Percentiles rank a stretch among this genome's conserved stretches.
These are phyloP conservation scores for Hormaphis cornu DNA, from an alignment of 1,140 invertebrate genomes.

Conservation along the genomic window DNA sequence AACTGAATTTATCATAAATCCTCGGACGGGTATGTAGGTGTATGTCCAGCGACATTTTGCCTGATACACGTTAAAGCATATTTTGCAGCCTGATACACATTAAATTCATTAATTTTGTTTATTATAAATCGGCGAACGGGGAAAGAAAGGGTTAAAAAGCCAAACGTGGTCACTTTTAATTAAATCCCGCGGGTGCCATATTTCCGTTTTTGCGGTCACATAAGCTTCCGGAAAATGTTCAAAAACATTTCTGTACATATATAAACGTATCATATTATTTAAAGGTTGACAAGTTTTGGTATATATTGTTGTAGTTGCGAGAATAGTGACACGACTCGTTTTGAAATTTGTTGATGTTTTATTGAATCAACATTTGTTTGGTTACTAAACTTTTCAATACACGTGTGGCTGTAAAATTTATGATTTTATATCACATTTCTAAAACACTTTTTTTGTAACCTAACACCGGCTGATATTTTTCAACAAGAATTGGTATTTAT, in stretches of 20 bases:
- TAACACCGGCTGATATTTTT: too few relatives aligned
- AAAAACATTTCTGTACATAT: neutral
- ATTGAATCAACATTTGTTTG: too few relatives aligned
- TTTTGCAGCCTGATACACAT: neutral
- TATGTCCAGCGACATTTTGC: slow-evolving; percentile 9
- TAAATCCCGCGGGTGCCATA: slow-evolving; percentile 3
- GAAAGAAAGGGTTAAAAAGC: slow-evolving; percentile 23
- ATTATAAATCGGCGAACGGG: slow-evolving; percentile 4
- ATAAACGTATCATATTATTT: neutral
- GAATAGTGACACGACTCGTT: too few relatives aligned
- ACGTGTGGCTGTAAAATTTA: too few relatives aligned
- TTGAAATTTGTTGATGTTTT: too few relatives aligned
- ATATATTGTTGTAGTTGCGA: too few relatives aligned
- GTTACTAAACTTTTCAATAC: too few relatives aligned
- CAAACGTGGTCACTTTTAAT: slow-evolving; percentile 24
- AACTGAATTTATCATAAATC: slow-evolving; percentile 21
- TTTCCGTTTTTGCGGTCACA: neutral
- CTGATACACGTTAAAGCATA: neutral
- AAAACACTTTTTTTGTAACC: too few relatives aligned
- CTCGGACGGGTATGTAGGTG: neutral
- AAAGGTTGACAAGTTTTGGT: neutral
- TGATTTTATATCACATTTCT: too few relatives aligned
- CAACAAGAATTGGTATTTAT: too few relatives aligned
- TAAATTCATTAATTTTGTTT: slow-evolving; percentile 27
- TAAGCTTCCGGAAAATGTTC: neutral